Evolutionary conservation across 2,888 invertebrate genomes (phyloP), one percentile per base, ranked within the genome.

Genomic region (Dascillus cervinus): DNA sequence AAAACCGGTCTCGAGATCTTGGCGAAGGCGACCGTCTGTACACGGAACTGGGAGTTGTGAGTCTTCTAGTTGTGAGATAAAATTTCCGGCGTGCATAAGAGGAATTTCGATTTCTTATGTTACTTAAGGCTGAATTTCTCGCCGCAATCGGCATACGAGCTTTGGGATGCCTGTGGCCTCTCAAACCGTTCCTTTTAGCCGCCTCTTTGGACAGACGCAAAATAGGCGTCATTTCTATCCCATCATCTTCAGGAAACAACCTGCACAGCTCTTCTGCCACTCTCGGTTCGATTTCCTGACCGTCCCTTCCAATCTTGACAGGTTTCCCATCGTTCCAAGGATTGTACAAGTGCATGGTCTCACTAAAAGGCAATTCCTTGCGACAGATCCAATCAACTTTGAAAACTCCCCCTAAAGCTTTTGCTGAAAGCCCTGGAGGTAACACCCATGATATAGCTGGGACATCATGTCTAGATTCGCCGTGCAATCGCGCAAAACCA

Each of bases 301-400:
- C 97, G 70, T 97, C 97, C 41, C 97, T 75, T n/a, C 95, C 97
- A 54, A 97, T 96, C 73, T 97, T 97, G 0, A 97, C 96, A 34
- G 95, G 94, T 66, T 95, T 95, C 24, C 92, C 90, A 60, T 96
- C 95, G 70, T 97, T 97, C 94, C 95, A 97, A 3, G 91, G 85
- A 69, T 97, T 97, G 58, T 90, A 91, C 38, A 97, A 69, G 64
- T 96, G 94, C 49, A 86, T 76, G 2, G 94, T 94, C 55, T 84
- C 85, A 47, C 82, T 84, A 55, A 97, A 97, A 2, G 92, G 82
- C 40, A 97, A 69, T 61, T 96, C 96, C 55, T 90, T 88, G 53
- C 92, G 80, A 59, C 91, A 92, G 47, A 97, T 86, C 96, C 96
- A 97, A 61, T 97, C 95, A 4, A 97, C 80, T 68, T 88, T 86